phyloP scores from a whole-genome alignment of 2,113 vertebrate species.

The Paradoxurus hermaphroditus region DNA sequence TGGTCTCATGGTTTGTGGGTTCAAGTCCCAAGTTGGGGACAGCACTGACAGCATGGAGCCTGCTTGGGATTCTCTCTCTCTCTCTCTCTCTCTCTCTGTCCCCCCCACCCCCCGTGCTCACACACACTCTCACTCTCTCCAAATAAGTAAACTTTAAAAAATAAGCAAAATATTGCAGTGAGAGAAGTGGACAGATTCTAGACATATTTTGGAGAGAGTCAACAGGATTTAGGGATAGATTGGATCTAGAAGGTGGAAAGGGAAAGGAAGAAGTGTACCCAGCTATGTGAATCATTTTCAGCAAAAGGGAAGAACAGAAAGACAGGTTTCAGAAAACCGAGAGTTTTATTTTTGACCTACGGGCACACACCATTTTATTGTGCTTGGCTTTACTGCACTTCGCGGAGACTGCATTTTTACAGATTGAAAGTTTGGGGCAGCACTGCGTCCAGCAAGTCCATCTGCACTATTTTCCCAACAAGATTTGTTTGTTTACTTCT shows the following conservation, averaged over 20 bases:
- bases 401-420: background rate
- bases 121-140: too few relatives aligned
- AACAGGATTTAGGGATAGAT: background rate
- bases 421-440: background rate
- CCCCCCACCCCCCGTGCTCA: too few relatives aligned
- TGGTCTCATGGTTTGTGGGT: too few relatives aligned
- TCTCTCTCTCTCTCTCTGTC: too few relatives aligned
- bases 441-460: background rate
- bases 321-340: slow-evolving; percentile 1
- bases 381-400: background rate
- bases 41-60: too few relatives aligned
- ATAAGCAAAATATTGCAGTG: background rate
- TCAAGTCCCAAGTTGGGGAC: too few relatives aligned
- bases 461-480: background rate
- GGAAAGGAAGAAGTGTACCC: background rate
- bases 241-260: background rate
- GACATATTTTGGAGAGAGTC: background rate
- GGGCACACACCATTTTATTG: background rate
- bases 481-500: background rate
- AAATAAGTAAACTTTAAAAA: too few relatives aligned
- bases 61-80: too few relatives aligned
- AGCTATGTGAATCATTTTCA: background rate
- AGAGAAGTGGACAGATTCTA: background rate
- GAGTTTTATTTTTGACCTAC: background rate
- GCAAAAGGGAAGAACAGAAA: background rate